Evolutionary conservation across 2,113 vertebrate species (phyloP).

Genomic region (Phycodurus eques): DNA sequence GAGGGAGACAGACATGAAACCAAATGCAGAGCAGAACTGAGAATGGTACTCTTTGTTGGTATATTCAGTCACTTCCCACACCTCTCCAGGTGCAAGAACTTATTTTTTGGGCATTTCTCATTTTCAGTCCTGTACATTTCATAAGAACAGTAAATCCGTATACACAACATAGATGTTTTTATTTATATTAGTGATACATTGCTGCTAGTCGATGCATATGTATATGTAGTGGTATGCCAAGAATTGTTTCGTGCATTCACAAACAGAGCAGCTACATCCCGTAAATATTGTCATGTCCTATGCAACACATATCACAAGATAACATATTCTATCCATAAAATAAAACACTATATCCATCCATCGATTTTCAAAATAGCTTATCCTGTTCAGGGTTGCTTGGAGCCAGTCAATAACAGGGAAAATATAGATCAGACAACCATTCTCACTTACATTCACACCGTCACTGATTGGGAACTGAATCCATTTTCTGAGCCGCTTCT

Average conservation of each 20-base stretch:
- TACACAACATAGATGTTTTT: background rate
- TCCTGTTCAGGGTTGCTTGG: no score
- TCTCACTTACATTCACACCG: no score
- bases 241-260: background rate
- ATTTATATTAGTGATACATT: background rate
- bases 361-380: no score
- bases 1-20: slow-evolving; percentile 27
- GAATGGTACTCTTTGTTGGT: slow-evolving; percentile 39
- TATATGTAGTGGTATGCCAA: background rate
- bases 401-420: no score
- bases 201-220: background rate
- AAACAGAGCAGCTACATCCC: background rate
- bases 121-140: background rate
- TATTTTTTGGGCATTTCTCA: background rate
- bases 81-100: slow-evolving; percentile 62
- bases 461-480: no score
- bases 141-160: background rate
- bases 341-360: no score
- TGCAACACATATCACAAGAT: no score
- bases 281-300: no score
- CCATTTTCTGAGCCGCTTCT: no score
- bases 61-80: slow-evolving; percentile 51
- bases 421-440: no score
- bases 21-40: slow-evolving; percentile 62
- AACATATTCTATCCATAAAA: no score